Evolutionary conservation across 2,113 vertebrate species (phyloP), one percentile per base, ranked within the genome.

Genomic region (Aegithalos caudatus): DNA sequence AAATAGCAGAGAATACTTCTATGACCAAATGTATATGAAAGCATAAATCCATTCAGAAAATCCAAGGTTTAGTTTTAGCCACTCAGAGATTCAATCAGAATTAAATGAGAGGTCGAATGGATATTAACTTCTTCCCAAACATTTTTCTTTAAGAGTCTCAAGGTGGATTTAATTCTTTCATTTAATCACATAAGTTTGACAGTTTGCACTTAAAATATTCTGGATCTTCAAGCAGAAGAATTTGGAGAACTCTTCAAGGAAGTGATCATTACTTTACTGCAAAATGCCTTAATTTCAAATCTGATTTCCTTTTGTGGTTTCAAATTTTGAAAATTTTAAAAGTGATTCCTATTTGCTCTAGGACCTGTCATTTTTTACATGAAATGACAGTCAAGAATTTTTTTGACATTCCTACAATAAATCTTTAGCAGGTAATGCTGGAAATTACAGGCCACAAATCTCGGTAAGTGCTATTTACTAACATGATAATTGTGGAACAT

Each of bases 401-500:
- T 82, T 95, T 94, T 85, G 48, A 93, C 70, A 86, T 78, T 40
- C 10, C 51, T 70, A 54, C 47, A 69, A 72, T 94, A 94, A 93
- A 82, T 93, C 93, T 95, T 93, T 88, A 96, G 54, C 86, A 92
- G 93, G 90, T 93, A 97, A 81, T 80, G 76, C 62, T 95, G 77
- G 95, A 96, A 97, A 97, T 97, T 97, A 91, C 72, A 95, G 97
- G 84, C 88, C 92, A 70, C 85, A 92, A 69, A 95, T 95, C 95
- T 79, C 72, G 0, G 87, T 91, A 95, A 96, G 97, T 94, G 93
- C 93, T 97, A 96, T 97, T 97, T 97, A 96, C 95, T 96, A 97
- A 96, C 92, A 95, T 91, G 96, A 96, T 97, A 97, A 97, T 97
- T 97, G 97, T 95, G 90, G 92, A 95, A 95, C 97, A 94, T 95